Percentiles rank a stretch among this genome's conserved stretches.
These are phyloP conservation scores for Pseudopodoces humilis DNA, from an alignment of 2,113 vertebrate species.

Conservation along the genomic window DNA sequence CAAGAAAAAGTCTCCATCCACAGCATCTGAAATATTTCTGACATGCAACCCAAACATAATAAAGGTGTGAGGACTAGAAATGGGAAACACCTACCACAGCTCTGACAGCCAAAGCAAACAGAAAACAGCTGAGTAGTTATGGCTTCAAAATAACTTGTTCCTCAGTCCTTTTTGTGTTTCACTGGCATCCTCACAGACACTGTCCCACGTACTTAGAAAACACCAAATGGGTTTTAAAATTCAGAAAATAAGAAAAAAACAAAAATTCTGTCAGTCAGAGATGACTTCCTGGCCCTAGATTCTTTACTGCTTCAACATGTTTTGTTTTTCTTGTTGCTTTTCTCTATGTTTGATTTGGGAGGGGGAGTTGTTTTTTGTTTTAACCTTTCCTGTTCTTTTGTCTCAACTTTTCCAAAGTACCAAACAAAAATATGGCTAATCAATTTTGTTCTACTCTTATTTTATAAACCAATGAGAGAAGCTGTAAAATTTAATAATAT, in stretches of 20 bases:
- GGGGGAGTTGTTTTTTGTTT: not conserved
- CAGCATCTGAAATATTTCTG: constrained; percentile 8
- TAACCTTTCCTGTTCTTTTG: not conserved
- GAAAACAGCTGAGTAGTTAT: not conserved
- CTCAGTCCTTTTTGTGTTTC: not conserved
- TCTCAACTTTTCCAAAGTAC: not conserved
- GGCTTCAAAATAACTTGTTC: not conserved
- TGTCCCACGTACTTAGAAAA: not conserved
- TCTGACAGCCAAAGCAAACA: constrained; percentile 23
- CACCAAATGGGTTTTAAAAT: not conserved
- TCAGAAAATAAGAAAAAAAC: not conserved
- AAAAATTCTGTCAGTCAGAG: not conserved
- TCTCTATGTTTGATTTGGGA: not conserved
- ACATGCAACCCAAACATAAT: not conserved
- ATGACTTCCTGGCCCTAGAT: not conserved
- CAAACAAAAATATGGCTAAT: not conserved
- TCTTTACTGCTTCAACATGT: not conserved
- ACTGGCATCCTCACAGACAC: not conserved
- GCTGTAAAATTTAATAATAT: not conserved
- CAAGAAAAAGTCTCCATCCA: not conserved
- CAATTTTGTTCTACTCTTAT: not conserved
- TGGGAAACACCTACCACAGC: constrained; percentile 16
- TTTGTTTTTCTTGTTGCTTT: not conserved
- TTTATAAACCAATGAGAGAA: not conserved
- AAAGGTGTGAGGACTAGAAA: constrained; percentile 20